Percentiles rank a stretch among this genome's conserved stretches.
These are phyloP conservation scores for Caprella mutica DNA, from an alignment of 2,888 invertebrate genomes.

Conservation along the genomic window DNA sequence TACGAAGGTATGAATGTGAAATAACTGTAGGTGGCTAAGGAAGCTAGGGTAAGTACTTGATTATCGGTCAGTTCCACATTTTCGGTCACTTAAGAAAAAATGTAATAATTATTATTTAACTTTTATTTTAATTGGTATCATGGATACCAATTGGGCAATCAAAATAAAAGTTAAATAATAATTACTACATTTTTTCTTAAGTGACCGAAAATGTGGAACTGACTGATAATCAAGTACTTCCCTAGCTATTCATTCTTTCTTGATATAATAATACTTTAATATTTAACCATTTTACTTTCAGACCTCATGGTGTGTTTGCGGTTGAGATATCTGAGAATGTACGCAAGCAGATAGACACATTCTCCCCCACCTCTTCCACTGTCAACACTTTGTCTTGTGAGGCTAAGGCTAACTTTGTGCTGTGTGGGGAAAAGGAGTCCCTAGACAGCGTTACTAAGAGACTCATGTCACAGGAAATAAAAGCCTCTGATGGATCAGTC, in stretches of 20 bases:
- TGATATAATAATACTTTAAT: not conserved
- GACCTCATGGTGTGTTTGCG: slow-evolving; percentile 21
- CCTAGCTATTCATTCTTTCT: not conserved
- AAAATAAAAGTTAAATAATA: no score
- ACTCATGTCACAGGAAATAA: slow-evolving; percentile 14
- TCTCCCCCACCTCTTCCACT: not conserved
- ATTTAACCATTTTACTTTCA: slow-evolving; percentile 3
- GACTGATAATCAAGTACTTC: not conserved
- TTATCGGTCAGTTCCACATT: no score
- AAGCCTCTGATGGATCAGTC: not conserved
- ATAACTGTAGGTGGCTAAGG: no score
- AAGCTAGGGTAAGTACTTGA: not conserved
- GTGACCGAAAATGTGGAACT: no score
- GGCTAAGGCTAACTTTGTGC: slow-evolving; percentile 16
- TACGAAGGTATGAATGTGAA: no score
- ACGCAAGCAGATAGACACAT: not conserved
- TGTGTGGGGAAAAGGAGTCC: slow-evolving; percentile 34
- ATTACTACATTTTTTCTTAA: no score
- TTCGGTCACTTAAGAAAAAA: no score
- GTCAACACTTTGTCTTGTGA: not conserved
- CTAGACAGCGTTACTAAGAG: slow-evolving; percentile 19
- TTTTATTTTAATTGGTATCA: no score
- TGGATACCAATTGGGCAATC: no score
- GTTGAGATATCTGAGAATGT: slow-evolving; percentile 13
- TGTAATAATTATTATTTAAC: no score